phyloP scores from a whole-genome alignment of 1,140 invertebrate genomes.

The Hirudo medicinalis region DNA sequence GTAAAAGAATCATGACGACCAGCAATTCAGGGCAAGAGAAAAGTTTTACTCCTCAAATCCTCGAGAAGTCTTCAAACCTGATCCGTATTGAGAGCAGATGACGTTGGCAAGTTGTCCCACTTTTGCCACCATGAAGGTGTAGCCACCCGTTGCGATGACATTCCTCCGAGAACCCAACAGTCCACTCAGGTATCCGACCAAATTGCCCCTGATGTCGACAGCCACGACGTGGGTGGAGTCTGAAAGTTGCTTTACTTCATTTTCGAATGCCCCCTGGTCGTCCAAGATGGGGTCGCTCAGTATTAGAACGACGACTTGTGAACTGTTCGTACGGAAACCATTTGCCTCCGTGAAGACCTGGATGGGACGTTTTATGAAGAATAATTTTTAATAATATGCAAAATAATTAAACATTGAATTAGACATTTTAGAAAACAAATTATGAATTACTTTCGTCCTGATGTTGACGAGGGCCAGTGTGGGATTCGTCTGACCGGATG shows the following conservation, averaged over 20 bases:
- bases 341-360: not conserved
- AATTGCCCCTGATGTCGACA: constrained; percentile 1
- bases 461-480: no score
- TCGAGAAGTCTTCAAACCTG: not conserved
- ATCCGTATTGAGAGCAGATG: not conserved
- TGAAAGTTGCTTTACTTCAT: not conserved
- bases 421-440: no score
- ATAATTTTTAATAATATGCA: no score
- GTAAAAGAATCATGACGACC: not conserved
- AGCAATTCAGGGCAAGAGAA: not conserved
- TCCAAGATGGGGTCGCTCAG: not conserved
- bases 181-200: not conserved
- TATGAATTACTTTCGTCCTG: no score
- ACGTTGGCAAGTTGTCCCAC: constrained; percentile 7
- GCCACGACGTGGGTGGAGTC: not conserved
- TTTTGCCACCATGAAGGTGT: constrained; percentile 9
- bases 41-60: not conserved
- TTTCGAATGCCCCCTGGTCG: not conserved
- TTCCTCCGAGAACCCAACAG: not conserved
- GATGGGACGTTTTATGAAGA: not conserved
- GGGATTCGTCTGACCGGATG: no score
- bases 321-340: not conserved
- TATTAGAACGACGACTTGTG: not conserved
- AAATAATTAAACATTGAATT: no score
- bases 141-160: constrained; percentile 4